Evolutionary conservation across 2,888 invertebrate genomes (phyloP).

Genomic region (Odiellus spinosus): DNA sequence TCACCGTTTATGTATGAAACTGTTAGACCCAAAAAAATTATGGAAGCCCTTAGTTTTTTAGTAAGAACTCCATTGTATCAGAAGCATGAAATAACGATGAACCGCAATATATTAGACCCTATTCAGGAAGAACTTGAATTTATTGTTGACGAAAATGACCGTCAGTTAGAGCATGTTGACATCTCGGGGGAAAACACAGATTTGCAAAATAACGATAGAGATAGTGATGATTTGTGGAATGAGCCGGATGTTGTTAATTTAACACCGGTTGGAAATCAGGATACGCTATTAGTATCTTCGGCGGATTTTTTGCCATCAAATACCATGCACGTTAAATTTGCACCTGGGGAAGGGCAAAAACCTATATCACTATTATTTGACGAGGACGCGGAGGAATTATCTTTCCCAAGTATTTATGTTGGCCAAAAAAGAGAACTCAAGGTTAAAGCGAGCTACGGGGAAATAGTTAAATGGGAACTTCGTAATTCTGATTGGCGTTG

Average conservation of each 20-base stretch:
- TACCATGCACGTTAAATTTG: constrained; percentile 10
- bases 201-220: background rate
- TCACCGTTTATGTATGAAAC: background rate
- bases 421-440: constrained; percentile 6
- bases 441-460: background rate
- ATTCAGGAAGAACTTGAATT: too few relatives aligned
- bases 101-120: too few relatives aligned
- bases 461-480: too few relatives aligned
- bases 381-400: constrained; percentile 21
- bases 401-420: constrained; percentile 17
- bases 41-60: background rate
- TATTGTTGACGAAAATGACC: too few relatives aligned
- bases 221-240: too few relatives aligned
- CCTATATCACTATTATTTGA: constrained; percentile 21
- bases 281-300: too few relatives aligned
- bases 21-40: background rate
- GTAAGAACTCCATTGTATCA: background rate
- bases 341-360: constrained; percentile 21
- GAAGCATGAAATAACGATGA: background rate
- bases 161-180: too few relatives aligned
- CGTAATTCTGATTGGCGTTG: too few relatives aligned
- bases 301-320: too few relatives aligned
- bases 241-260: too few relatives aligned
- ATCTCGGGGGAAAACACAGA: background rate
- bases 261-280: too few relatives aligned